A percentile compares a stretch with the other conserved stretches of the same genome.
These are phyloP conservation scores for Morus bassanus DNA, from an alignment of 2,797 vertebrate genomes.

Conservation along the genomic window DNA sequence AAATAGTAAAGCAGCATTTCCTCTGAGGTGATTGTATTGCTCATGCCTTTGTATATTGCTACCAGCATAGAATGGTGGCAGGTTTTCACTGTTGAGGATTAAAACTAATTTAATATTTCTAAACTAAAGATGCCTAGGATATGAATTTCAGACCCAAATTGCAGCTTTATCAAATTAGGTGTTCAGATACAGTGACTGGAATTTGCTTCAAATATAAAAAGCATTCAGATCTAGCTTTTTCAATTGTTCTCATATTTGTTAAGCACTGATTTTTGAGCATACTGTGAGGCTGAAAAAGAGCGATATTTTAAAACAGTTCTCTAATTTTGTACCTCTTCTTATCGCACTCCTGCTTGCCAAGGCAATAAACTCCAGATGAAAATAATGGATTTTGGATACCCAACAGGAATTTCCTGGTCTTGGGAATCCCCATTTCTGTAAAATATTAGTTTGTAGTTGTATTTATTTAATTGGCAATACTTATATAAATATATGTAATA, in stretches of 20 bases:
- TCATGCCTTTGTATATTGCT: background rate
- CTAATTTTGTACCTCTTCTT: background rate
- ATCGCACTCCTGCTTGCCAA: background rate
- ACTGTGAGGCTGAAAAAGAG: background rate
- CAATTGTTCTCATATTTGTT: background rate
- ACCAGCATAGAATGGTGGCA: background rate
- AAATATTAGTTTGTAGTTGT: background rate
- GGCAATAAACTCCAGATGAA: background rate
- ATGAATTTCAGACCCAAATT: background rate
- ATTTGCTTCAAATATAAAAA: background rate
- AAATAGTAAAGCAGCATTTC: constrained; percentile 31
- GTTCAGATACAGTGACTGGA: background rate
- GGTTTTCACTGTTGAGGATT: constrained; percentile 7
- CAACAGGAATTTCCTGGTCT: background rate
- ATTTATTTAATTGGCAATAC: background rate
- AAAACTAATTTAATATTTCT: constrained; percentile 28
- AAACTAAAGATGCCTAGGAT: background rate
- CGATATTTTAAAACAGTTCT: background rate
- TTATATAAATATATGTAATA: background rate
- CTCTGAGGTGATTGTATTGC: constrained; percentile 18
- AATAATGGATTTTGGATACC: background rate
- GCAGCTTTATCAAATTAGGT: background rate
- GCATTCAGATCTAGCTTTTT: background rate
- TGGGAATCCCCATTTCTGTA: background rate
- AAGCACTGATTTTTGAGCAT: background rate